Base-by-base conservation (phyloP, 53 echinoderm and acorn worm genomes). In the Patiria pectinifera region DNA sequence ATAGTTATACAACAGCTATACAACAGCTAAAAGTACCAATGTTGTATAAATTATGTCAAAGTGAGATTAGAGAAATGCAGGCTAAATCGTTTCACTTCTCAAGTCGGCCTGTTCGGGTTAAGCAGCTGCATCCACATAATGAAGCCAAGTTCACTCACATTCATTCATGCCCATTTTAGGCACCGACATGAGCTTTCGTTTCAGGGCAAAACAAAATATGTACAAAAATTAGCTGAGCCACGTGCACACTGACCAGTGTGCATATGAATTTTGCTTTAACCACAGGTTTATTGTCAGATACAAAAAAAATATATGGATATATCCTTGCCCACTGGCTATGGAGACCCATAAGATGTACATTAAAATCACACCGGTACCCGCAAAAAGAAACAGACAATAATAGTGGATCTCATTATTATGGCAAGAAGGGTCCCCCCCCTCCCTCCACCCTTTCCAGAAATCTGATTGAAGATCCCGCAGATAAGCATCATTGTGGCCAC, bases 391-490 rank as follows among this genome's bases (percentile, higher is more conserved):
- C 24, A 43, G 81, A 90, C 66, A 90, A 90, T 81, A 45, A 44
- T 46, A 9, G 89, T 45, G 90, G 82, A 81, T 81, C 81, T 90
- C 81, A 81, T 90, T 75, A 86, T 74, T 46, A 45, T 58, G 66
- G 84, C 84, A 66, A 62, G 66, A 6, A 11, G 14, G 43, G 2
- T 14, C 60, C 60, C 59, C 48, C 48, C 80, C 80, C 80, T 47
- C 48, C 58, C 75, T 48, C 48, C 63, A 63, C 24, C 10, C 53
- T 22, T 58, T 87, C 49, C 48, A 19, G 13, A 81, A 80, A 81
- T 90, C 90, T 80, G 90, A 90, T 90, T 90, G 90, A 90, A 90
- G 90, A 90, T 90, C 58, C 81, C 80, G 90, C 90, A 81, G 90
- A 90, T 90, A 90, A 90, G 90, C 90, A 48, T 69, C 90, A 90